These are phyloP conservation scores for Nerophis ophidion DNA, from an alignment of 2,113 vertebrate genomes.

Conservation along the genomic window DNA sequence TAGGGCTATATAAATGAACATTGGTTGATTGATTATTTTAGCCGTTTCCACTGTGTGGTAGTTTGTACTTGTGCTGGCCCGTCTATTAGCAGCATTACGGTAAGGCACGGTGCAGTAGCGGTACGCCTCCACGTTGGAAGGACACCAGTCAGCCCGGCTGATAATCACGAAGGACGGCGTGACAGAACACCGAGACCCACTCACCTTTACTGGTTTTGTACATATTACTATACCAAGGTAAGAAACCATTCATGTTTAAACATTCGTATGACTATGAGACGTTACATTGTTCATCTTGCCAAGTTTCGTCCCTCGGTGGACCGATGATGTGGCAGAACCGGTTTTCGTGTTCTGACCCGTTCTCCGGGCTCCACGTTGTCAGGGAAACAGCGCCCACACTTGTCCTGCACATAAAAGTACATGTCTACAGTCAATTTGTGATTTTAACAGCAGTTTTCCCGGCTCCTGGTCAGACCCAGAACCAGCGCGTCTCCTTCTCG, in stretches of 20 bases:
- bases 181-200: conserved; percentile 3
- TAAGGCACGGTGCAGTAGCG: conserved; percentile 45
- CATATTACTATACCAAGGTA: not conserved
- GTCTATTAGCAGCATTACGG: conserved; percentile 61
- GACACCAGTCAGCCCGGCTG: conserved; percentile 44
- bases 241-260: not conserved
- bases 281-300: not conserved
- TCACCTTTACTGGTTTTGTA: not conserved
- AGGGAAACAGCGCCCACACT: not conserved
- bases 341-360: not conserved
- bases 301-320: not conserved
- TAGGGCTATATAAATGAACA: no score
- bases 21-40: no score
- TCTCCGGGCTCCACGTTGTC: not conserved
- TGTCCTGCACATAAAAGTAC: not conserved
- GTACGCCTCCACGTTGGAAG: conserved; percentile 58
- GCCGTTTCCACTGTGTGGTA: not conserved
- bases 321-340: conserved; percentile 40
- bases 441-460: not conserved
- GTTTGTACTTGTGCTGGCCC: not conserved
- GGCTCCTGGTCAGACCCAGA: not conserved
- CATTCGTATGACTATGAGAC: not conserved
- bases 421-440: not conserved
- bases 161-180: conserved; percentile 42
- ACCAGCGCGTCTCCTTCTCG: not conserved